These are phyloP conservation scores for Siderastrea siderea DNA, from an alignment of 92 coral and sea anemone species.

Conservation along the genomic window DNA sequence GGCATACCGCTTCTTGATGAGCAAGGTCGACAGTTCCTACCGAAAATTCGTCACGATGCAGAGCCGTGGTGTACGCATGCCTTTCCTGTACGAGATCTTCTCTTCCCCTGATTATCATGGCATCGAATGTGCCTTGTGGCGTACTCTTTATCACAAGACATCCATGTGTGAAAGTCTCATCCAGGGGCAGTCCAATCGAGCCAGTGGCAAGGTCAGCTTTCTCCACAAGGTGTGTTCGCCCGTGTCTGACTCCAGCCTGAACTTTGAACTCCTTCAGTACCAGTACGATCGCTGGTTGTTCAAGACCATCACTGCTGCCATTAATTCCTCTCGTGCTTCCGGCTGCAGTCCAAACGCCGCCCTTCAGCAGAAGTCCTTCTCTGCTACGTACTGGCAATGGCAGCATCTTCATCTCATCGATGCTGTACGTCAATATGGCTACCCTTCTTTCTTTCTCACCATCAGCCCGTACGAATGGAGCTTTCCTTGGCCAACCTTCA, in stretches of 20 bases:
- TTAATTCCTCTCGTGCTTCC: conserved; percentile 17
- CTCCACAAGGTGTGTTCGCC: conserved; percentile 6
- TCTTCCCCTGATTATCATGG: not conserved
- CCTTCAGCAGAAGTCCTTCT: conserved; percentile 35
- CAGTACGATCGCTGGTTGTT: conserved; percentile 47
- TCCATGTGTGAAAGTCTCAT: conserved; percentile 23
- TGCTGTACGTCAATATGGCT: conserved; percentile 48
- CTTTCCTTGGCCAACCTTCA: conserved; percentile 42
- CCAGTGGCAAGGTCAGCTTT: conserved; percentile 21
- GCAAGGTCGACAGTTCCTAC: not conserved
- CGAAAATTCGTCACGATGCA: not conserved
- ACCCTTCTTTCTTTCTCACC: conserved; percentile 41
- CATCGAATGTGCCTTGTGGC: conserved; percentile 30
- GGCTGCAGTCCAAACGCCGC: conserved; percentile 42
- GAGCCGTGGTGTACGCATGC: not conserved
- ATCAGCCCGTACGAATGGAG: conserved; percentile 57
- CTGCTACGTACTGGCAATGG: conserved; percentile 50
- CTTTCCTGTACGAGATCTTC: not conserved
- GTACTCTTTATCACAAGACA: not conserved
- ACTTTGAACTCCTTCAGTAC: conserved; percentile 37
- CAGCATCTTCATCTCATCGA: conserved; percentile 53
- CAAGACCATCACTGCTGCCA: conserved; percentile 51
- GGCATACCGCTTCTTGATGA: not conserved
- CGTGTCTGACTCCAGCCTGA: not conserved
- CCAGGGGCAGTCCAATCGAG: not conserved